These are phyloP conservation scores for Ascidia mentula DNA, from an alignment of 23 tunicate species.

Conservation along the genomic window DNA sequence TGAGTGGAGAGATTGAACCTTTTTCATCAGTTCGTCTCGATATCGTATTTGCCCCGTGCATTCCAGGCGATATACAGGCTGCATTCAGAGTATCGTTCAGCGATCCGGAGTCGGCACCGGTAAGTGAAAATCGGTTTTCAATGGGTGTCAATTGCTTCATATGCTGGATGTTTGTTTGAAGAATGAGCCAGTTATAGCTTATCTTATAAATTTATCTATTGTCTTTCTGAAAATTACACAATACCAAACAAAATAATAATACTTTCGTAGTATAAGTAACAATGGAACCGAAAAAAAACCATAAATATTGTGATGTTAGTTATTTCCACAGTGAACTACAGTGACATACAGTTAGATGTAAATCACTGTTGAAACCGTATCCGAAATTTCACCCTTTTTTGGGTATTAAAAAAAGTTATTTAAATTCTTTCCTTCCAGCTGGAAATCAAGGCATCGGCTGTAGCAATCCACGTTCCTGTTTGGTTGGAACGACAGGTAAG, in stretches of 20 bases:
- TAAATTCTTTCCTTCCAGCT: constrained; percentile 41
- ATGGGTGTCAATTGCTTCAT: not conserved
- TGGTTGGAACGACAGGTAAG: constrained; percentile 88
- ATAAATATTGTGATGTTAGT: too few species aligned
- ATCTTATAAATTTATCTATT: too few species aligned
- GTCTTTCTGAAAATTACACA: too few species aligned
- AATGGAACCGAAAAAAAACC: too few species aligned
- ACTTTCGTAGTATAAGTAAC: too few species aligned
- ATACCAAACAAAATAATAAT: too few species aligned
- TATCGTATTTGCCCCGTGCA: constrained; percentile 81
- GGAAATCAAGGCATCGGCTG: constrained; percentile 63
- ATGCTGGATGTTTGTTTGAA: not conserved
- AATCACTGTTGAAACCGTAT: too few species aligned
- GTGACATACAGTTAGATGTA: too few species aligned
- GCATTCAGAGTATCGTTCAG: constrained; percentile 62
- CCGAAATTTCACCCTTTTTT: too few species aligned
- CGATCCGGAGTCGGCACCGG: constrained; percentile 71
- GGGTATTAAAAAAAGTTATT: too few species aligned
- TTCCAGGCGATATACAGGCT: constrained; percentile 84
- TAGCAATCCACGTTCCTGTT: constrained; percentile 92
- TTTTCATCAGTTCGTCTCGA: constrained; percentile 80
- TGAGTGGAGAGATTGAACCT: constrained; percentile 81
- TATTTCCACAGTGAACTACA: too few species aligned
- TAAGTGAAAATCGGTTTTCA: constrained; percentile 19
- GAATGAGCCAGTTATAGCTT: too few species aligned